These are phyloP conservation scores for Uropsilus gracilis DNA, from an alignment of 2,113 vertebrate genomes.

Conservation along the genomic window DNA sequence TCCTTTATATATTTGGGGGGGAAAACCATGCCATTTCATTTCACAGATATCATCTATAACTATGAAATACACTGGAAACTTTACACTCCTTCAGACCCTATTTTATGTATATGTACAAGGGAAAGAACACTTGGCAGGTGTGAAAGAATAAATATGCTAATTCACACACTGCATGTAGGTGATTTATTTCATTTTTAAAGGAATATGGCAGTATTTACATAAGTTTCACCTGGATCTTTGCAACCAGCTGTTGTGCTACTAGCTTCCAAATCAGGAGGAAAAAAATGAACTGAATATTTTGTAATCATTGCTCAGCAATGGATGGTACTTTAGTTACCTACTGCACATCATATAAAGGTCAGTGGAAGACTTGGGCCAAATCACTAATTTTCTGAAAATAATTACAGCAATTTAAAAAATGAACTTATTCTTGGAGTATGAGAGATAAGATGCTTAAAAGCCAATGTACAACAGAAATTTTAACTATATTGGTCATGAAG, in stretches of 20 bases:
- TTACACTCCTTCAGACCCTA: slow-evolving; percentile 8
- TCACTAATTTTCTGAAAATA: not conserved
- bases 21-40: not conserved
- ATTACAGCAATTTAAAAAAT: slow-evolving; percentile 57
- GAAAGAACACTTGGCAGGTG: slow-evolving; percentile 53
- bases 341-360: not conserved
- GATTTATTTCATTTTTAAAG: slow-evolving; percentile 73
- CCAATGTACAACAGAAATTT: slow-evolving; percentile 61
- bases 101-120: slow-evolving; percentile 39
- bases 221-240: slow-evolving; percentile 67
- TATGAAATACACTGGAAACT: not conserved
- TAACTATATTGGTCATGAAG: slow-evolving; percentile 69
- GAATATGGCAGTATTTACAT: slow-evolving; percentile 68
- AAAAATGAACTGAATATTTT: slow-evolving; percentile 13
- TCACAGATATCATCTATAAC: slow-evolving; percentile 22
- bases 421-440: slow-evolving; percentile 37
- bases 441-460: slow-evolving; percentile 65
- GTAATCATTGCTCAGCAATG: slow-evolving; percentile 48
- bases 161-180: slow-evolving; percentile 29
- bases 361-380: not conserved
- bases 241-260: slow-evolving; percentile 71
- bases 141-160: slow-evolving; percentile 76
- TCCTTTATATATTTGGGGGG: slow-evolving; percentile 27
- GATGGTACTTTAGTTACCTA: slow-evolving; percentile 18
- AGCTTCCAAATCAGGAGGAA: slow-evolving; percentile 56